Evolutionary conservation across 2,113 vertebrate species (phyloP).

Genomic region (Pogonocichla stellata): DNA sequence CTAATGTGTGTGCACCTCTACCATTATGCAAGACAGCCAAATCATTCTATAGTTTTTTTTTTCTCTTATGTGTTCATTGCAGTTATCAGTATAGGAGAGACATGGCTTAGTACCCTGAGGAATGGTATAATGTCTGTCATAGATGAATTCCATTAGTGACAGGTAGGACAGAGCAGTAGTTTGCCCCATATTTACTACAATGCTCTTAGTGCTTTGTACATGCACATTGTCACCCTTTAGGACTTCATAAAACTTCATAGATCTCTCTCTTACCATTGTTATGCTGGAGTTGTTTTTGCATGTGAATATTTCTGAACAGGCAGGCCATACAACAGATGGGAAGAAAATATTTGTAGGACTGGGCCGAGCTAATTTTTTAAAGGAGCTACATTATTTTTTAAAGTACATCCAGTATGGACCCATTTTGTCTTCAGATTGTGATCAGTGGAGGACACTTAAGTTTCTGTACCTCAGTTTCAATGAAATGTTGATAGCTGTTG

Average conservation of each 20-base stretch:
- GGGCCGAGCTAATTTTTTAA: background rate
- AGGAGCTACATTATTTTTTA: background rate
- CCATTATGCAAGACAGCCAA: background rate
- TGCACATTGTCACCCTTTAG: background rate
- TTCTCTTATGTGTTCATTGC: background rate
- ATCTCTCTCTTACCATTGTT: background rate
- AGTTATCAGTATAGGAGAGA: background rate
- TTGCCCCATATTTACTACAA: background rate
- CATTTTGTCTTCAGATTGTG: background rate
- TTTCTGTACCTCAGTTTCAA: background rate
- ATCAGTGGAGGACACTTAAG: background rate
- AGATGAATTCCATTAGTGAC: background rate
- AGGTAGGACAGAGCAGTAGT: background rate
- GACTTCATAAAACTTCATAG: background rate
- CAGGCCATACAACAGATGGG: background rate
- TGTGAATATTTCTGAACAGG: background rate
- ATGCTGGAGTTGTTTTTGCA: background rate
- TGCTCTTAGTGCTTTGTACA: background rate
- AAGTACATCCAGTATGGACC: background rate
- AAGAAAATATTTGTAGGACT: background rate
- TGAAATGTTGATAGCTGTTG: background rate
- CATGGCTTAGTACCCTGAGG: background rate
- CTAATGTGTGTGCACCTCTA: background rate
- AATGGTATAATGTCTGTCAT: background rate
- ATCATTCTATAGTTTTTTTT: background rate